phyloP scores from a whole-genome alignment of 2,888 invertebrate species.

The Coremacera marginata region DNA sequence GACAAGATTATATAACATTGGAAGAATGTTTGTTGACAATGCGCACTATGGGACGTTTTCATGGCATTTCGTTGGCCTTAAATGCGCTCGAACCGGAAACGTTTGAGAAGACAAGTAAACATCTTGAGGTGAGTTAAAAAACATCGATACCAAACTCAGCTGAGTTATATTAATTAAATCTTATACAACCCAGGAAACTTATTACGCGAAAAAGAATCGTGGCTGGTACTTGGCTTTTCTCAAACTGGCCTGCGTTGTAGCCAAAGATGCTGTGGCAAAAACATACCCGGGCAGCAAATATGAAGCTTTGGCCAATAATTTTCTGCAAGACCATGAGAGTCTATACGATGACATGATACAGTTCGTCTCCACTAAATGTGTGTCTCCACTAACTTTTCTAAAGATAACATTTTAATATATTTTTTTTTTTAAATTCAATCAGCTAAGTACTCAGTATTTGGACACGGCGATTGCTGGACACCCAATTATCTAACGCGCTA shows the following conservation, averaged over 20 bases:
- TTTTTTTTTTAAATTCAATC: conserved; percentile 21
- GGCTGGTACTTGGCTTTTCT: conserved; percentile 74
- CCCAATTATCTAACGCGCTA: conserved; percentile 78
- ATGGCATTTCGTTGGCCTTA: conserved; percentile 74
- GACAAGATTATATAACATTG: conserved; percentile 71
- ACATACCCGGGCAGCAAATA: conserved; percentile 75
- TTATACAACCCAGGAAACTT: conserved; percentile 70
- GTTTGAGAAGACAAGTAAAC: conserved; percentile 69
- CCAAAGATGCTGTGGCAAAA: conserved; percentile 75
- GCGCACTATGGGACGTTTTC: conserved; percentile 73
- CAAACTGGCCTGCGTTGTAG: conserved; percentile 70
- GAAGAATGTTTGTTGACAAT: conserved; percentile 71
- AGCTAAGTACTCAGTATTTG: conserved; percentile 72
- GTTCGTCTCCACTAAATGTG: conserved; percentile 59
- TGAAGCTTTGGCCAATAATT: conserved; percentile 72
- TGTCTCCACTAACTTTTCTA: conserved; percentile 5
- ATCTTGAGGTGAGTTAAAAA: conserved; percentile 58
- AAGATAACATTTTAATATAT: background rate
- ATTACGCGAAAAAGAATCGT: conserved; percentile 72
- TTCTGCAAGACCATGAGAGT: conserved; percentile 69
- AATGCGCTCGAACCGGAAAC: conserved; percentile 71
- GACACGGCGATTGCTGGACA: conserved; percentile 82
- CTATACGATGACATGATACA: conserved; percentile 70
- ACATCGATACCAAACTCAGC: background rate
- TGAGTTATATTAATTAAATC: background rate